Conservation (phyloP, 2,888 invertebrate species). For the Noctua comes region DNA sequence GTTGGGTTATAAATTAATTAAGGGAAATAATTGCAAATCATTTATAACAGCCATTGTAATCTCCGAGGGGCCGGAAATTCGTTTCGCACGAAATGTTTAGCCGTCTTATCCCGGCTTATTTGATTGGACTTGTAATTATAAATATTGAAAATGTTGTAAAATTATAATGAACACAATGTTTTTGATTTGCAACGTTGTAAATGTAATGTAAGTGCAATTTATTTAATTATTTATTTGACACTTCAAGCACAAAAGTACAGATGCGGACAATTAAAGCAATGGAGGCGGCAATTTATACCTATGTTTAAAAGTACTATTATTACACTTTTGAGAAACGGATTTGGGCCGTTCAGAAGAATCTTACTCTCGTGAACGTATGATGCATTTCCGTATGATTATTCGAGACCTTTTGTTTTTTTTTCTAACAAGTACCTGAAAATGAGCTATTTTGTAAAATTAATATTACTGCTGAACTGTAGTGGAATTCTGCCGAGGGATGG, state of each 20-base stretch:
- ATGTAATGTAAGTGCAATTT: background rate
- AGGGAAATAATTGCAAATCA: slow-evolving; percentile 43
- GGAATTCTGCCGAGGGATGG: too few relatives aligned
- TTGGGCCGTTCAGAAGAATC: too few relatives aligned
- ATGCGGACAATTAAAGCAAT: too few relatives aligned
- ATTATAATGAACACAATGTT: background rate
- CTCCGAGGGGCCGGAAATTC: slow-evolving; percentile 35
- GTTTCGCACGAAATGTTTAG: slow-evolving; percentile 20
- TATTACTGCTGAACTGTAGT: too few relatives aligned
- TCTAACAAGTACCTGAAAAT: too few relatives aligned
- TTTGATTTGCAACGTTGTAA: background rate
- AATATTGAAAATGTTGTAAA: slow-evolving; percentile 27
- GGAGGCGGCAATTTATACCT: background rate
- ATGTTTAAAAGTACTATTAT: background rate
- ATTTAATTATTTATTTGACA: too few relatives aligned
- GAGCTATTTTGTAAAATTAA: too few relatives aligned
- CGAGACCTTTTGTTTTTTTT: too few relatives aligned
- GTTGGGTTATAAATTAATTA: slow-evolving; percentile 25
- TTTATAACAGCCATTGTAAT: slow-evolving; percentile 35
- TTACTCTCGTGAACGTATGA: too few relatives aligned
- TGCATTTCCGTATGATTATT: too few relatives aligned
- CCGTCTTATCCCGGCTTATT: slow-evolving; percentile 32
- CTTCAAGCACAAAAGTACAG: too few relatives aligned
- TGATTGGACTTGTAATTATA: slow-evolving; percentile 28
- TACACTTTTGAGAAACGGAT: too few relatives aligned